Conservation (phyloP, 92 coral and sea anemone species). For the Umimayanthus kanabou region DNA sequence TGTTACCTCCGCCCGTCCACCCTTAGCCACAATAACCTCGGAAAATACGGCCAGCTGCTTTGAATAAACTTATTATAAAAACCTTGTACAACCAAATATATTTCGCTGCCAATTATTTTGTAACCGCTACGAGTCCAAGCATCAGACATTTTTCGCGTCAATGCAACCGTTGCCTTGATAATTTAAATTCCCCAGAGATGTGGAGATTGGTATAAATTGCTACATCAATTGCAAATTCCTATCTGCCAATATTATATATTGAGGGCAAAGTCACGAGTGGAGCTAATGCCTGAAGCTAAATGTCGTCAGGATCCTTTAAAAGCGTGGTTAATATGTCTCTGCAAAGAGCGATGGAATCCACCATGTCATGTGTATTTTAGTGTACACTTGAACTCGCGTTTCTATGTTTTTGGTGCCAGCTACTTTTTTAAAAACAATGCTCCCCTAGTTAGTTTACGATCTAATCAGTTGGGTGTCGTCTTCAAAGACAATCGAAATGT, state of each 20-base stretch:
- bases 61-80: not conserved
- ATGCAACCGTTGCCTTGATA: not conserved
- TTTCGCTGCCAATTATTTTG: not conserved
- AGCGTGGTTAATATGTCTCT: not conserved
- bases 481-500: constrained; percentile 16
- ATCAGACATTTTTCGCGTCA: constrained; percentile 1
- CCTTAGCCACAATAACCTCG: constrained; percentile 2
- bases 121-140: not conserved
- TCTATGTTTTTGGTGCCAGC: not conserved
- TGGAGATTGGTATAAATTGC: not conserved
- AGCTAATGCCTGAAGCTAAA: not conserved
- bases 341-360: not conserved
- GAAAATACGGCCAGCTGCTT: constrained; percentile 8
- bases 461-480: not conserved
- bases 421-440: not conserved
- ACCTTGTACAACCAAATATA: not conserved
- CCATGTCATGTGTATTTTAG: no score
- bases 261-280: constrained; percentile 11
- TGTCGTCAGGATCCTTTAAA: constrained; percentile 10
- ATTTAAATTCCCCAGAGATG: not conserved
- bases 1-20: not conserved
- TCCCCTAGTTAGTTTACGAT: not conserved
- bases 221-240: not conserved
- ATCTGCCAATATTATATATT: not conserved
- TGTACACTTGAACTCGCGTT: no score